Percentiles rank a stretch among this genome's conserved stretches.
Evolutionary conservation across 2,113 vertebrate species (phyloP).

Genomic region (Semicossyphus pulcher): DNA sequence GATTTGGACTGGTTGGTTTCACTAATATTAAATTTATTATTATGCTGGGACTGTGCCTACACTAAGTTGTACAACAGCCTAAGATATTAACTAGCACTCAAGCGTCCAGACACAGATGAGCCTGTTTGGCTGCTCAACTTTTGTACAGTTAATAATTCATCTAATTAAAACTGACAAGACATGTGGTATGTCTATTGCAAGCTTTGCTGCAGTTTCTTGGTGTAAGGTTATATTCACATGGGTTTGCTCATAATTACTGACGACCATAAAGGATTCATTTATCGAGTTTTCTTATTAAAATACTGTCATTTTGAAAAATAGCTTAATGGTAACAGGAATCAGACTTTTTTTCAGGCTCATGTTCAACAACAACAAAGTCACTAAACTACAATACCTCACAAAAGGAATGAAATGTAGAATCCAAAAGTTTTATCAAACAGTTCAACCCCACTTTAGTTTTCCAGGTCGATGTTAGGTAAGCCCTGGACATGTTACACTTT

Average conservation of each 20-base stretch:
- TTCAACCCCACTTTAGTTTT: neutral
- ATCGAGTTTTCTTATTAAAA: neutral
- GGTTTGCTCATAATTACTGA: neutral
- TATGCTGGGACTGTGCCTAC: neutral
- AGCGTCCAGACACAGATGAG: neutral
- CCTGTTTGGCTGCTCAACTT: neutral
- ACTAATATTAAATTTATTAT: constrained; percentile 1
- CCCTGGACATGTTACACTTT: neutral
- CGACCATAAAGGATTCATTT: neutral
- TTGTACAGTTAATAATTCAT: neutral
- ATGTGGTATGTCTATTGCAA: neutral
- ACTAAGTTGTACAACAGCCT: neutral
- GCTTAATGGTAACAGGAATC: neutral
- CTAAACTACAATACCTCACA: neutral
- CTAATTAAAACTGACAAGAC: neutral
- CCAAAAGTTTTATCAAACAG: neutral
- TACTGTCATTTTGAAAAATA: neutral
- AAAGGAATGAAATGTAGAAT: neutral
- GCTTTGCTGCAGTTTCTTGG: neutral
- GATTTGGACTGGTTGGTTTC: neutral
- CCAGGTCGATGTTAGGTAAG: neutral
- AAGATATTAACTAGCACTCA: neutral
- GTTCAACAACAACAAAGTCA: neutral
- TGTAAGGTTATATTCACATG: neutral
- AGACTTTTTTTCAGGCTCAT: neutral